These are phyloP conservation scores for Mechanitis mazaeus DNA, from an alignment of 2,888 invertebrate genomes.

Conservation along the genomic window DNA sequence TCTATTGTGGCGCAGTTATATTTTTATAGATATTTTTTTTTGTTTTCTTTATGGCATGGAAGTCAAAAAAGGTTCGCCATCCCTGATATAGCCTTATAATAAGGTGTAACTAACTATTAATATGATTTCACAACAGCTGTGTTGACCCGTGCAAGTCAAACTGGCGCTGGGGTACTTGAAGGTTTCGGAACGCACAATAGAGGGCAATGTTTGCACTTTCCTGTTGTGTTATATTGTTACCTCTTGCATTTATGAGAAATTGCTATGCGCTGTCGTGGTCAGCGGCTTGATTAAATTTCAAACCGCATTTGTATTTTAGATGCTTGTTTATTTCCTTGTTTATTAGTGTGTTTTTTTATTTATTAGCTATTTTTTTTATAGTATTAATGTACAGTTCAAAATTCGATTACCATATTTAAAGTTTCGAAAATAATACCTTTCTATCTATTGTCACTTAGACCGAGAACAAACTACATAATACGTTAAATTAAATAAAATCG, in stretches of 20 bases:
- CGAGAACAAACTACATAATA: too few species aligned
- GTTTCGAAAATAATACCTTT: too few species aligned
- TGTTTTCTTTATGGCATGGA: too few species aligned
- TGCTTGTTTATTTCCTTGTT: conserved; percentile 6
- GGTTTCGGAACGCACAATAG: conserved; percentile 60
- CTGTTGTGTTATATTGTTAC: conserved; percentile 34
- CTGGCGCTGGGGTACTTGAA: conserved; percentile 53
- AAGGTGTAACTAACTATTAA: conserved; percentile 23
- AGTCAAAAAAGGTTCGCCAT: too few species aligned
- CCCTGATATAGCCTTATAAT: conserved; percentile 34
- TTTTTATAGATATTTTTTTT: too few species aligned
- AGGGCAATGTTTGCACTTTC: conserved; percentile 49
- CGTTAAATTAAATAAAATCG: too few species aligned
- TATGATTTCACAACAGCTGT: conserved; percentile 41
- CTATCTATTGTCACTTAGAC: too few species aligned
- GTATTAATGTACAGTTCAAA: too few species aligned
- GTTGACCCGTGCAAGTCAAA: conserved; percentile 47
- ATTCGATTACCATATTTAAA: too few species aligned
- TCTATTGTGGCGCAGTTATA: too few species aligned
- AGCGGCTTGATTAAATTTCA: conserved; percentile 55
- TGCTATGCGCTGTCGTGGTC: conserved; percentile 46
- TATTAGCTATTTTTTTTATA: too few species aligned
- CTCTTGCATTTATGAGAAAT: conserved; percentile 44
- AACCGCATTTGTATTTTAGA: conserved; percentile 40
- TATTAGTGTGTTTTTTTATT: conserved; percentile 3